Evolutionary conservation across 2,113 vertebrate genomes (phyloP).

Genomic region (Gobius niger): DNA sequence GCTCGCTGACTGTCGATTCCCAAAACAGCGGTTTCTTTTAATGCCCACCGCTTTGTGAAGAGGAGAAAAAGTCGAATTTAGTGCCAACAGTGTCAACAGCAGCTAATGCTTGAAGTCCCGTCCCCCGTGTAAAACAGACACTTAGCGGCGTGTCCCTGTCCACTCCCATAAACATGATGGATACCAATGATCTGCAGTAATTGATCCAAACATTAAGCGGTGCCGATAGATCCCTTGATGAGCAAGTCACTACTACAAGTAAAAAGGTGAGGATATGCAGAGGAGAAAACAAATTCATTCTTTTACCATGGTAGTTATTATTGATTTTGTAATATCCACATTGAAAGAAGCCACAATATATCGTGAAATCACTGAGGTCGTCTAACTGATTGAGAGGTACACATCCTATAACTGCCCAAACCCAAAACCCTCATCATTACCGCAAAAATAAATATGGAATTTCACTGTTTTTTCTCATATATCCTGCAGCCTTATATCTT

Average conservation of each 20-base stretch:
- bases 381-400: too few species aligned
- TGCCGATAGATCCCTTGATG: slow-evolving; percentile 33
- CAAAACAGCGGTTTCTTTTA: slow-evolving; percentile 19
- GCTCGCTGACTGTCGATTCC: slow-evolving; percentile 20
- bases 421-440: too few species aligned
- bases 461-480: too few species aligned
- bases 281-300: background rate
- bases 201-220: slow-evolving; percentile 47
- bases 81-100: slow-evolving; percentile 29
- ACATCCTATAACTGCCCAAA: too few species aligned
- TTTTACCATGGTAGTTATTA: too few species aligned
- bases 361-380: too few species aligned
- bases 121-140: slow-evolving; percentile 58
- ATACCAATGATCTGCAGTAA: slow-evolving; percentile 59
- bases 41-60: slow-evolving; percentile 18
- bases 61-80: slow-evolving; percentile 40
- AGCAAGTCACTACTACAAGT: background rate
- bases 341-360: too few species aligned
- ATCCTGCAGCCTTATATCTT: too few species aligned
- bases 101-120: slow-evolving; percentile 36
- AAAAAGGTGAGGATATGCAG: background rate
- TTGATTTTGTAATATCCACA: too few species aligned
- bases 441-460: too few species aligned
- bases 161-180: slow-evolving; percentile 44
- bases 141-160: slow-evolving; percentile 53